Evolutionary conservation across 2,797 vertebrate species (phyloP), one percentile per base, ranked within the genome.

Genomic region (Nannoperca australis): DNA sequence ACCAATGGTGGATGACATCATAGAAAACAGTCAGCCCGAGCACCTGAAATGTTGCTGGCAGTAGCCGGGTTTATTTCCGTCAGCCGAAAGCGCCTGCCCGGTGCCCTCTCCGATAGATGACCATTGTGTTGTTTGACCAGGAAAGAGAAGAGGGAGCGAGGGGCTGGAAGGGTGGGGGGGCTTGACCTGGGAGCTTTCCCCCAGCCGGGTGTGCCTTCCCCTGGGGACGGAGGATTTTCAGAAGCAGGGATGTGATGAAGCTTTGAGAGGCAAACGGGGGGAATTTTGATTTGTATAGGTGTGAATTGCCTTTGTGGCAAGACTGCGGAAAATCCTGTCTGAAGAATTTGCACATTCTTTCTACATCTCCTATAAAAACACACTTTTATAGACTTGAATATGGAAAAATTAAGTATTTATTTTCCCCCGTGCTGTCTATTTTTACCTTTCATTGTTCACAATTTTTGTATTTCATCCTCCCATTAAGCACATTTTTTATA

Each of bases 61-160:
- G 76, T 27, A 34, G 69, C 40, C 18, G n/a, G 42, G 78, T 81
- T 85, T 79, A 85, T 92, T 92, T 90, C 87, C 72, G 76, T 90
- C 68, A 61, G 71, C 42, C 65, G n/a, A 54, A 30, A 81, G 78
- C 73, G 71, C 65, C 84, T 87, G 87, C 47, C 72, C 7, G 24
- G 72, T 91, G 89, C 92, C 91, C 92, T 92, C 83, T 85, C 73
- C 79, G 80, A 86, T 87, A 74, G 80, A 85, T 76, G 63, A 74
- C 88, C 82, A 92, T 92, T 93, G 92, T 92, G 82, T 93, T 88
- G 85, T 88, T 88, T 89, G 88, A 90, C 83, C 89, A 90, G 93
- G 86, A 93, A 90, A 75, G 82, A 92, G 88, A 79, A 90, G 79
- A 88, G 73, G 82, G 80, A 82, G 79, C 38, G 22, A 22, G 50